These are phyloP conservation scores for Chloropsis cyanopogon DNA, from an alignment of 2,113 vertebrate genomes.

Conservation along the genomic window DNA sequence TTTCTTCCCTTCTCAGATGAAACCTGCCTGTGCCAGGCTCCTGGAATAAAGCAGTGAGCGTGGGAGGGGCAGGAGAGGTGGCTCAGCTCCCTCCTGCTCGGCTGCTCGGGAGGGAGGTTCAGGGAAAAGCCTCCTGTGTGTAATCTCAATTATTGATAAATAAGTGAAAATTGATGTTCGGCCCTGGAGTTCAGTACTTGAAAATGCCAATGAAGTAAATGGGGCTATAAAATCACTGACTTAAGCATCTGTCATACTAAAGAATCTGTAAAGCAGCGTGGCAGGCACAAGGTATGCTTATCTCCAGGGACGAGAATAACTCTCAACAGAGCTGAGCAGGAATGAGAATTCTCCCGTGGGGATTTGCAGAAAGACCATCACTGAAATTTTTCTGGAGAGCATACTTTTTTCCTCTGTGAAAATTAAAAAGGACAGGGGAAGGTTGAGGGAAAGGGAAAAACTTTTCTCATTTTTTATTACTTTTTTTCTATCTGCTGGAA, in stretches of 20 bases:
- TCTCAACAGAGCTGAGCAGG: neutral
- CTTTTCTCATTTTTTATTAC: neutral
- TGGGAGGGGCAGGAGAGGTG: neutral
- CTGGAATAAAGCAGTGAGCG: neutral
- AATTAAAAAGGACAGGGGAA: neutral
- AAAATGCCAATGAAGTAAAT: slow-evolving; percentile 54
- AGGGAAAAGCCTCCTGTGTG: neutral
- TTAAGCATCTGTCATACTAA: slow-evolving; percentile 19
- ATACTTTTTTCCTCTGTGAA: neutral
- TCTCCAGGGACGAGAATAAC: neutral
- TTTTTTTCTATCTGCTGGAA: neutral
- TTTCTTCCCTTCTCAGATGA: neutral
- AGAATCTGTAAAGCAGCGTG: neutral
- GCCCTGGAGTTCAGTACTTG: neutral
- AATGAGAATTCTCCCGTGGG: neutral
- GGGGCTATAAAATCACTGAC: slow-evolving; percentile 35
- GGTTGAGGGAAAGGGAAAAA: neutral
- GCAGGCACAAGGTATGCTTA: neutral
- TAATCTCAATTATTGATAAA: slow-evolving; percentile 40
- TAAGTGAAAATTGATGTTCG: slow-evolving; percentile 38
- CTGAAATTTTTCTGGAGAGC: neutral
- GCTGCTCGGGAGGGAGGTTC: neutral
- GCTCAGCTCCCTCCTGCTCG: neutral
- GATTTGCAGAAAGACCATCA: neutral
- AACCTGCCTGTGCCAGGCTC: neutral